Evolutionary conservation across 2,888 invertebrate genomes (phyloP), one percentile per base, ranked within the genome.

Genomic region (Opisthograptis luteolata): DNA sequence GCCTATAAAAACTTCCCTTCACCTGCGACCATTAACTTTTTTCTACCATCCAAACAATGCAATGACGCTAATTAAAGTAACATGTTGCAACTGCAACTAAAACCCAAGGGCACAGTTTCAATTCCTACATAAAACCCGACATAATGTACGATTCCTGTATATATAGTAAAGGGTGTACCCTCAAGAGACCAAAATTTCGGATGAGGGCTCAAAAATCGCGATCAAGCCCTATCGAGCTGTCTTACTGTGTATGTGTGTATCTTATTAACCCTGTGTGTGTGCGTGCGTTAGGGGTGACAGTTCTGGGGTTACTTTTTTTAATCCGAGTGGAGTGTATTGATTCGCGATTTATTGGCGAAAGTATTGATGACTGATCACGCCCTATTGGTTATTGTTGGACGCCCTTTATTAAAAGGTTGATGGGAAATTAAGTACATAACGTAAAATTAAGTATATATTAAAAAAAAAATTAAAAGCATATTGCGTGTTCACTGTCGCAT

Each of bases 131-230:
- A 83, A 76, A 68, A 76, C 78, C 73, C 64, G 78, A 73, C 74
- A 64, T 70, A 82, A 81, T 84, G 80, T 82, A 75, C 71, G 63
- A 67, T 62, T 75, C 67, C 65, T 77, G 76, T 60, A 69, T 70
- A 57, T 65, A 61, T 66, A 61, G 68, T 27, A 44, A 78, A 81
- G 85, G 86, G 85, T 76, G 72, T 66, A 66, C 55, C 62, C 86
- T 76, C 85, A 52, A 63, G 86, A 84, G 86, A 84, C 76, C 53
- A 68, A 68, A 72, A 73, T 82, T 78, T 70, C 76, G 81, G 80
- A 81, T 76, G 75, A 66, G 79, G 73, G 81, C 70, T 79, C 85
- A 85, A 84, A 84, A 85, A 84, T 85, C 83, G 57, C 48, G 44
- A 52, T 61, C 50, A 32, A 53, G 46, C 61, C 63, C 59, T 58